Conservation (phyloP, 2,888 invertebrate genomes). For the Erebia ligea region DNA sequence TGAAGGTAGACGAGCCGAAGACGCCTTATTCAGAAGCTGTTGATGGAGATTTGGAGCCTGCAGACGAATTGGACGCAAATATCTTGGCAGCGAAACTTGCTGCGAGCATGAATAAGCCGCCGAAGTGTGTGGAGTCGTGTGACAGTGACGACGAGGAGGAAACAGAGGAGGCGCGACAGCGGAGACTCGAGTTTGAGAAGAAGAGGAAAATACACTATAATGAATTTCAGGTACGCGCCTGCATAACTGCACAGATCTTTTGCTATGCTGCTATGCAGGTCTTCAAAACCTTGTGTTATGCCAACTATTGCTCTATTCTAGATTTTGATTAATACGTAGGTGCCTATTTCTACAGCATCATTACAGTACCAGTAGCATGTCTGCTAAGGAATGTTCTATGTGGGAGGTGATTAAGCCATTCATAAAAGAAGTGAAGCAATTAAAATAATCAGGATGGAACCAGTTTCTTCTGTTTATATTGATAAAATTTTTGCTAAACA, state of each 20-base stretch:
- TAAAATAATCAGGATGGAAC: neutral
- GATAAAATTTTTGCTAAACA: too few species aligned
- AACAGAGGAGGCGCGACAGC: conserved; percentile 85
- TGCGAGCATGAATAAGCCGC: conserved; percentile 79
- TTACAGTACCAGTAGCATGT: neutral
- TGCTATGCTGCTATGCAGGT: too few species aligned
- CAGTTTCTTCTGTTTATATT: too few species aligned
- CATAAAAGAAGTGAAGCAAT: too few species aligned
- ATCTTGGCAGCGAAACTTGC: conserved; percentile 89
- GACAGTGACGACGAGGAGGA: conserved; percentile 85
- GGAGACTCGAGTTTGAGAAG: conserved; percentile 92
- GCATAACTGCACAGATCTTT: neutral
- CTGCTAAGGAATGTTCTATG: neutral
- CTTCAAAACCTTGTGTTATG: too few species aligned
- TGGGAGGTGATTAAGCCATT: too few species aligned
- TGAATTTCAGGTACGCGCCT: conserved; percentile 86
- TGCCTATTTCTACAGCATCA: neutral
- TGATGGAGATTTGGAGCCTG: conserved; percentile 84
- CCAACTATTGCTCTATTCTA: too few species aligned
- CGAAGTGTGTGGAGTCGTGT: conserved; percentile 71
- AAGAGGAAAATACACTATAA: conserved; percentile 99
- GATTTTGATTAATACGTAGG: too few species aligned
- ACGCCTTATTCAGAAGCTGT: conserved; percentile 90
- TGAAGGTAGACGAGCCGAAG: conserved; percentile 98
- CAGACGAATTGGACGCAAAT: conserved; percentile 86